These are phyloP conservation scores for Riparia riparia DNA, from an alignment of 2,113 vertebrate species.

Conservation along the genomic window DNA sequence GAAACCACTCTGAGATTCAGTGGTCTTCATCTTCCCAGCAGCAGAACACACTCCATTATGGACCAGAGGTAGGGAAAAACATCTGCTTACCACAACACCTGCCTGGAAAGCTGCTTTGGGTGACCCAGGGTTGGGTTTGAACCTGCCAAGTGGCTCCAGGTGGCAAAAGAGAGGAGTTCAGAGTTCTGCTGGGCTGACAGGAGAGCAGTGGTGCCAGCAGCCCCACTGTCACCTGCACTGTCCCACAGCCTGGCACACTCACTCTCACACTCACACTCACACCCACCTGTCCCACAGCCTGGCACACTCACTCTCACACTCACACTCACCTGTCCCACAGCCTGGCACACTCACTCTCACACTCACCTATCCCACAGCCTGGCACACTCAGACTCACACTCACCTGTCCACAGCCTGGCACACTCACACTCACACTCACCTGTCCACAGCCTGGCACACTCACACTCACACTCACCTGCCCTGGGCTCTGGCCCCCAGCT, in stretches of 20 bases:
- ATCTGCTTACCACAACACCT: neutral
- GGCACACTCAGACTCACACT: neutral
- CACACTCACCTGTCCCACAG: neutral
- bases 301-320: no score
- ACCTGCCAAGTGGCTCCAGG: neutral
- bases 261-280: no score
- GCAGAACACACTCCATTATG: neutral
- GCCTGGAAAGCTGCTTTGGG: neutral
- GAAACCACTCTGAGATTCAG: fast-evolving
- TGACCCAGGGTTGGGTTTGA: neutral
- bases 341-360: neutral
- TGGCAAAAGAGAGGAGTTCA: neutral
- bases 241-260: neutral
- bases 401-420: no score
- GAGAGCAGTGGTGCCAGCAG: neutral
- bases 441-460: no score
- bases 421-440: no score
- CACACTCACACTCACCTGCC: neutral
- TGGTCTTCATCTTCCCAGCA: fast-evolving
- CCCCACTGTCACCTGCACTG: neutral
- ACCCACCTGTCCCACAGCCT: no score
- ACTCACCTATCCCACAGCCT: neutral
- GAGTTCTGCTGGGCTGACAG: neutral
- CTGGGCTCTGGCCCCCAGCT: neutral
- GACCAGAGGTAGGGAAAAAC: neutral